Percentiles rank a stretch among this genome's conserved stretches.
phyloP scores from a whole-genome alignment of 2,888 invertebrate genomes.

The Nymphalis c-album region DNA sequence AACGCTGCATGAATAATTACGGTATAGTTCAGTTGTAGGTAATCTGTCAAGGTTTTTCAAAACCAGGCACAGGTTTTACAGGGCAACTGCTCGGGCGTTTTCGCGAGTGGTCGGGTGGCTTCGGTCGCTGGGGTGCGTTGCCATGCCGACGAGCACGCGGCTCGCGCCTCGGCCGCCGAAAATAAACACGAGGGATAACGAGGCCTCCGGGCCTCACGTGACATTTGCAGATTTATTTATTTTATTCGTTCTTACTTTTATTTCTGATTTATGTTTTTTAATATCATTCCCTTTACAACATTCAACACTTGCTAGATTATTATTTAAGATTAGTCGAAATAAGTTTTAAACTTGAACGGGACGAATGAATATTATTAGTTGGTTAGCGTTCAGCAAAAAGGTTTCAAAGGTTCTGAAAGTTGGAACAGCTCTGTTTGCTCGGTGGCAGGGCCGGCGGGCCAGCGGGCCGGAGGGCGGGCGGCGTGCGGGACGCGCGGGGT shows the following conservation, averaged over 20 bases:
- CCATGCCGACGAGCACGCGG: conserved; percentile 67
- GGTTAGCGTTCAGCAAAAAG: conserved; percentile 19
- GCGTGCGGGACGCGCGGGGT: conserved; percentile 41
- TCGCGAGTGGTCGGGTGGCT: conserved; percentile 52
- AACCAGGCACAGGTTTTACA: conserved; percentile 41
- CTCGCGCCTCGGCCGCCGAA: conserved; percentile 64
- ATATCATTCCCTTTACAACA: background rate
- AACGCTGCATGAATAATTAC: conserved; percentile 36
- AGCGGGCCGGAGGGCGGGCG: conserved; percentile 38
- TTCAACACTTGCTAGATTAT: background rate
- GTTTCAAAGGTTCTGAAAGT: conserved; percentile 37
- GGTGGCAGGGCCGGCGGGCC: conserved; percentile 38
- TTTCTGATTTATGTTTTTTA: background rate
- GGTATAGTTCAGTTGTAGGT: conserved; percentile 36
- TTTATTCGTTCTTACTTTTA: background rate
- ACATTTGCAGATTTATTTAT: conserved; percentile 20
- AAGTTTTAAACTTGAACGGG: background rate
- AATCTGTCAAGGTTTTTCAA: conserved; percentile 40
- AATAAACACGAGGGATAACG: conserved; percentile 63
- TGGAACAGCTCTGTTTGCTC: conserved; percentile 41
- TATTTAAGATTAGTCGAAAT: conserved; percentile 12
- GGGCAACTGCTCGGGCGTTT: conserved; percentile 47
- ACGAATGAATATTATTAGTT: background rate
- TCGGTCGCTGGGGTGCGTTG: conserved; percentile 71
- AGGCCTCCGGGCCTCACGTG: conserved; percentile 38